Evolutionary conservation across 2,888 invertebrate species (phyloP).

Genomic region (Altica lythri): DNA sequence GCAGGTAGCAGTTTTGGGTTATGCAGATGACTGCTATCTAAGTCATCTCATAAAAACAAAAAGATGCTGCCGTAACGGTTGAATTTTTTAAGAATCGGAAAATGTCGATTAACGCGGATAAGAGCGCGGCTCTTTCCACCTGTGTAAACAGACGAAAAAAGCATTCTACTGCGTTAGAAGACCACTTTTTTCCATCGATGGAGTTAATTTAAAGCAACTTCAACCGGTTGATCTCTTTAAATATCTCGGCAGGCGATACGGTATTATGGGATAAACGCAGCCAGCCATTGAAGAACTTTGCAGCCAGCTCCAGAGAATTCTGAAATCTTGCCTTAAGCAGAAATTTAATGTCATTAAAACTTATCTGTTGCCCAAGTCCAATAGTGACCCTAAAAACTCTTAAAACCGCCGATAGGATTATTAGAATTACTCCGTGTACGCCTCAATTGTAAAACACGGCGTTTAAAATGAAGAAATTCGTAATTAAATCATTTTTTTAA

Average conservation of each 20-base stretch:
- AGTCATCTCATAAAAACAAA: too few species aligned
- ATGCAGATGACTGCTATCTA: too few species aligned
- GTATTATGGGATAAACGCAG: not conserved
- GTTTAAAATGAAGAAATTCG: too few species aligned
- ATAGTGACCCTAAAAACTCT: constrained; percentile 20
- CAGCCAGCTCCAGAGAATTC: not conserved
- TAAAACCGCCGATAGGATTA: not conserved
- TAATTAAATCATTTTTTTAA: too few species aligned
- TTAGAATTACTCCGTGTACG: not conserved
- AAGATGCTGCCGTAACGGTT: too few species aligned
- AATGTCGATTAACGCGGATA: not conserved
- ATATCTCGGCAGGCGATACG: constrained; percentile 3
- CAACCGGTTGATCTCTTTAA: not conserved
- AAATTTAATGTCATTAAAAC: not conserved
- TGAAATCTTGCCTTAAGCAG: not conserved
- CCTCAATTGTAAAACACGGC: too few species aligned
- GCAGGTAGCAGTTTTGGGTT: too few species aligned
- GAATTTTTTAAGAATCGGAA: not conserved
- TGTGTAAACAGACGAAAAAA: not conserved
- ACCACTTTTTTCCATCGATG: not conserved
- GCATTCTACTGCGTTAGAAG: not conserved
- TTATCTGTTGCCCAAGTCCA: constrained; percentile 2
- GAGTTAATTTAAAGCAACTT: not conserved
- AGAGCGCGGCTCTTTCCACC: not conserved
- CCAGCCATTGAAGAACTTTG: not conserved